Evolutionary conservation across 2,888 invertebrate genomes (phyloP).

Genomic region (Carterocephalus palaemon): DNA sequence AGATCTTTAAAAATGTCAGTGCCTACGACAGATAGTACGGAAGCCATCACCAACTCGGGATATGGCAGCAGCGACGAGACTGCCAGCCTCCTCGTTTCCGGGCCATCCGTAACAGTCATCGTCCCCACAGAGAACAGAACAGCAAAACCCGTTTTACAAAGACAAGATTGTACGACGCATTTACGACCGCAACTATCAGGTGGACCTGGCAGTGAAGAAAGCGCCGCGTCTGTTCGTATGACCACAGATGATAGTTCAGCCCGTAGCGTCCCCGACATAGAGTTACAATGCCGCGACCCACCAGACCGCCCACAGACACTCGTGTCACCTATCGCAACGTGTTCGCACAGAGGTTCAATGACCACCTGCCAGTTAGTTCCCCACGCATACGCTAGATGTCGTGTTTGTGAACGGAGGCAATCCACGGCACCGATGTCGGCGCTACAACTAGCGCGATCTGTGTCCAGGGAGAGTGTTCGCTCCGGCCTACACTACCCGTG

Average conservation of each 20-base stretch:
- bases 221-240: constrained; percentile 78
- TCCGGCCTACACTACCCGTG: constrained; percentile 84
- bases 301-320: constrained; percentile 75
- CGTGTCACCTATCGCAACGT: constrained; percentile 77
- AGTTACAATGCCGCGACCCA: constrained; percentile 84
- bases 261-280: constrained; percentile 89
- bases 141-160: constrained; percentile 88
- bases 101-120: constrained; percentile 77
- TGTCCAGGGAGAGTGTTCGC: constrained; percentile 89
- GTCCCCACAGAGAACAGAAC: constrained; percentile 71
- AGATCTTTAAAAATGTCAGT: constrained; percentile 64
- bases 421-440: constrained; percentile 89
- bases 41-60: constrained; percentile 80
- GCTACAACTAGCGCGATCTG: constrained; percentile 88
- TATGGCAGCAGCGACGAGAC: constrained; percentile 90
- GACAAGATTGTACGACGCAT: constrained; percentile 91
- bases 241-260: constrained; percentile 81
- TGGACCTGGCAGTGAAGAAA: constrained; percentile 88
- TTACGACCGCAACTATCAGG: constrained; percentile 85
- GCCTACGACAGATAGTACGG: constrained; percentile 75
- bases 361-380: constrained; percentile 83
- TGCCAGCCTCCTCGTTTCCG: constrained; percentile 85
- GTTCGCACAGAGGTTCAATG: constrained; percentile 81
- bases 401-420: constrained; percentile 87
- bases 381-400: constrained; percentile 81